Base-by-base conservation (phyloP, 1,140 invertebrate species). In the Acromyrmex echinatior region DNA sequence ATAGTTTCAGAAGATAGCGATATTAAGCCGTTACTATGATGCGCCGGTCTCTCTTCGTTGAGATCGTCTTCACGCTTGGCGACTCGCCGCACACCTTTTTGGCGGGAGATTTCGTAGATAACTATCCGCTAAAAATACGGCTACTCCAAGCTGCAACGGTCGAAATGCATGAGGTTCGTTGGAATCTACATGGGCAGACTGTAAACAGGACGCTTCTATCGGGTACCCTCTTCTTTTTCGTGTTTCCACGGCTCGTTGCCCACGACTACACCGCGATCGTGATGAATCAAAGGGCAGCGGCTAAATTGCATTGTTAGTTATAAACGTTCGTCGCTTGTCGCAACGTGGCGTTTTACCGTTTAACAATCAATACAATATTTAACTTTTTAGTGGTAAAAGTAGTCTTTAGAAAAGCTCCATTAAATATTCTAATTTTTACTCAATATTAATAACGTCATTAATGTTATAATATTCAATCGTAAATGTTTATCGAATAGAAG, bases 101-200 rank as follows among this genome's bases (percentile, higher is more conserved):
- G 87, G 89, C 90, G 90, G 90, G 90, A 91, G 90, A 91, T 91
- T 89, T 81, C 12, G 25, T 85, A 85, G 90, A 91, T 91, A 89
- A 66, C 14, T 35, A 35, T 73, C 66, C 56, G 21, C 68, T 84
- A 76, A 84, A 70, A 80, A 31, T 12, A 80, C 89, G 58, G 62
- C 82, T 45, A 74, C 66, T 86, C 25, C 58, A 39, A 51, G 62
- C 25, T 76, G 76, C 82, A 91, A 91, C 90, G 85, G 90, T 91
- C 90, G 73, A 89, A 91, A 91, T 81, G 78, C 85, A 91, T 85
- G 80, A 74, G 87, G 90, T 88, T 91, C 89, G 79, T 91, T 88
- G 79, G 84, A 87, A 91, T 91, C 79, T 81, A 86, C 86, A 63
- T 62, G 28, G 9, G 62, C 39, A 90, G 68, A 84, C 31, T 84